Evolutionary conservation across 2,113 vertebrate species (phyloP).

Genomic region (Eurystomus gularis): DNA sequence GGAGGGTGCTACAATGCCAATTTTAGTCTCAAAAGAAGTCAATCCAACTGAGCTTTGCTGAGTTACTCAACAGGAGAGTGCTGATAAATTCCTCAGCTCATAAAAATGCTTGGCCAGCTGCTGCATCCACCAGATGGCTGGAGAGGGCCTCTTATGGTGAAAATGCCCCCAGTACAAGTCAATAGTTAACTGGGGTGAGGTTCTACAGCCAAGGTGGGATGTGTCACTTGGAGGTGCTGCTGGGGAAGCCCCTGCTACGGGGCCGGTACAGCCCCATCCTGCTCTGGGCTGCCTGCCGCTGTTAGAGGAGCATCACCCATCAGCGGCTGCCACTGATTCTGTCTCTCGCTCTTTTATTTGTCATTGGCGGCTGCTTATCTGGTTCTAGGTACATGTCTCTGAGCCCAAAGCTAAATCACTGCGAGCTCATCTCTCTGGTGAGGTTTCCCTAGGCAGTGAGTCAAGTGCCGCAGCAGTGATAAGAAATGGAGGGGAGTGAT

Average conservation of each 20-base stretch:
- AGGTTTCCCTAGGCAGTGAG: neutral
- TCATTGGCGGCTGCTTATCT: fast-evolving
- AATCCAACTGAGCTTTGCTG: neutral
- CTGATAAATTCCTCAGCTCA: neutral
- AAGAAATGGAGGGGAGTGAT: neutral
- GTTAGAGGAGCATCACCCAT: neutral
- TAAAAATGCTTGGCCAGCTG: neutral
- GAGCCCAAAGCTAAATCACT: neutral
- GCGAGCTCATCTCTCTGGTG: neutral
- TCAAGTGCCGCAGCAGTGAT: neutral
- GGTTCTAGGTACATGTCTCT: neutral
- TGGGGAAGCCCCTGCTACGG: neutral
- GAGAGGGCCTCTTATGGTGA: neutral
- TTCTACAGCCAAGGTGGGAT: neutral
- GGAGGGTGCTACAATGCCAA: neutral
- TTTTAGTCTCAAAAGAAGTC: neutral
- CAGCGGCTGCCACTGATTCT: fast-evolving
- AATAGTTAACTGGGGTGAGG: neutral
- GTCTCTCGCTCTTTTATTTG: neutral
- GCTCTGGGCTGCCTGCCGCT: neutral
- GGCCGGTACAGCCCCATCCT: neutral
- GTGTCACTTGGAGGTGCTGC: neutral
- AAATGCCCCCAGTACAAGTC: neutral
- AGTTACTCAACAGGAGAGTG: fast-evolving
- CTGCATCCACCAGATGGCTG: neutral